Conservation (phyloP, 2,797 vertebrate species). For the Florisuga fusca region DNA sequence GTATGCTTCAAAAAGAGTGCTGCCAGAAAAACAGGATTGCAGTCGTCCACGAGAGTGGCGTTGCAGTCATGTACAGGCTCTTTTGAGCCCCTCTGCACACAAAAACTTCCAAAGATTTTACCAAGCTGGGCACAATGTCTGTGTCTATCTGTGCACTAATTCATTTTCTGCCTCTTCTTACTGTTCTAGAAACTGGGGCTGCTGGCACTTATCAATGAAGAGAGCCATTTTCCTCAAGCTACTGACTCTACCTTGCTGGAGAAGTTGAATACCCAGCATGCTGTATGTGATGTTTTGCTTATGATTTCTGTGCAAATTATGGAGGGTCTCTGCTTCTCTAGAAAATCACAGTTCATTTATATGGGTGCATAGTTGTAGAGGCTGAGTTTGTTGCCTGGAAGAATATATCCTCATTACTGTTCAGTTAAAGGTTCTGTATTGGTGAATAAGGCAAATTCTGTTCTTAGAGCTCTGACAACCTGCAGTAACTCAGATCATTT, state of each 20-base stretch:
- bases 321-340: background rate
- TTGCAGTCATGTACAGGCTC: background rate
- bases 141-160: background rate
- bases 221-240: constrained; percentile 97
- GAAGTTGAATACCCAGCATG: constrained; percentile 93
- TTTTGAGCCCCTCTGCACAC: background rate
- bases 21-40: background rate
- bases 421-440: background rate
- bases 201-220: constrained; percentile 95
- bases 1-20: background rate
- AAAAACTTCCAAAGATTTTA: background rate
- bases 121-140: background rate
- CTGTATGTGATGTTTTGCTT: constrained; percentile 79
- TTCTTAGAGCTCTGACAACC: background rate
- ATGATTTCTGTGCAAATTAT: background rate
- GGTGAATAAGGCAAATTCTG: background rate
- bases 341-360: background rate
- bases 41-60: background rate
- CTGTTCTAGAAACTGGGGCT: constrained; percentile 92
- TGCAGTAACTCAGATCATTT: background rate
- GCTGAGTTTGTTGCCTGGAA: background rate
- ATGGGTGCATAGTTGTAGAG: background rate
- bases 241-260: constrained; percentile 93
- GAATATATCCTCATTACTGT: background rate
- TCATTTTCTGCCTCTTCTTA: background rate